Evolutionary conservation across 2,888 invertebrate species (phyloP), one percentile per base, ranked within the genome.

Genomic region (Dryobotodes eremita): DNA sequence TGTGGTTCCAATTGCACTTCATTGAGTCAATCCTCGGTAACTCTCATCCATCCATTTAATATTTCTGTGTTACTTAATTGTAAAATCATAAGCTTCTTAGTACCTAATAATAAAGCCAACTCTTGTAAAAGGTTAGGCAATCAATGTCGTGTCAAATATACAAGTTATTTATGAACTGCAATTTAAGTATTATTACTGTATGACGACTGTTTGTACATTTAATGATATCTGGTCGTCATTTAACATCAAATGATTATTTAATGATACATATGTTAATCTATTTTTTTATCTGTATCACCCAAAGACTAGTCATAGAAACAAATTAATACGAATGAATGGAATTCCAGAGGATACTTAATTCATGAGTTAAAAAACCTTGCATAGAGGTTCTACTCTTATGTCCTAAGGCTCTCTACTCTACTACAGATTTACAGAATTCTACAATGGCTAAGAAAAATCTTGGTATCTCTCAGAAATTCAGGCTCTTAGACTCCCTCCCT

Each of bases 211-310:
- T 83, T 72, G 55, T 46, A 73, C 3, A 53, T 71, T 62, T 66
- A 69, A 79, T 84, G 64, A 66, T 72, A 79, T 83, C 17, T 68
- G 61, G 79, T 83, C 85, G 70, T 86, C 62, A 79, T 76, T 73
- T 68, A 83, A 17, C 31, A 50, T 64, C 74, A 84, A 87, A 87
- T 81, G 86, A 77, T 80, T 80, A 10, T 81, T 86, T 83, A 65
- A 86, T 81, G 76, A 84, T 77, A 70, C 20, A 23, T 62, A 42
- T 73, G 48, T 75, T 59, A 87, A 87, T 87, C 76, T 77, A 68
- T n/a, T 79, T 77, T 84, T 84, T 87, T 86, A 86, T 76, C 26
- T 50, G 1, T 64, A 17, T 23, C 50, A 69, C 15, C 46, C 75
- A 87, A 86, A 79, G 71, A 75, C 15, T 55, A 82, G 55, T 59